Conservation (phyloP, 2,888 invertebrate genomes). For the Harpagoxenus sublaevis region DNA sequence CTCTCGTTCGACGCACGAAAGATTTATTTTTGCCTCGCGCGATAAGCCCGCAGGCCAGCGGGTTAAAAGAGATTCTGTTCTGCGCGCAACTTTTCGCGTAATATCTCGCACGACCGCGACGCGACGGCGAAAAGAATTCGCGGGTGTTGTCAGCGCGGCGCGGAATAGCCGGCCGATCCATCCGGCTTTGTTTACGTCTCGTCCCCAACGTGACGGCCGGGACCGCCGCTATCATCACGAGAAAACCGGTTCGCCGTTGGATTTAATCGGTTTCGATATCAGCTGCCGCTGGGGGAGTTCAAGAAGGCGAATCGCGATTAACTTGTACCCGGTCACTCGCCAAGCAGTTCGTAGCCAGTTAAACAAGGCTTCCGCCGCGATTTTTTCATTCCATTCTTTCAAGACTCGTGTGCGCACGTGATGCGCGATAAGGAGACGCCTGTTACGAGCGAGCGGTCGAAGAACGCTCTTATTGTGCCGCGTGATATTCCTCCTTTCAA, state of each 20-base stretch:
- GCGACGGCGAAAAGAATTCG: constrained; percentile 47
- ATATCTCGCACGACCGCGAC: constrained; percentile 32
- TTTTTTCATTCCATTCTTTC: constrained; percentile 31
- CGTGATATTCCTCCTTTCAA: constrained; percentile 51
- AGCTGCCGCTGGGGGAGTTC: constrained; percentile 78
- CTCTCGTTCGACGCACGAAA: background rate
- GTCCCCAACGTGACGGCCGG: constrained; percentile 67
- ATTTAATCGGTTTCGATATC: constrained; percentile 82
- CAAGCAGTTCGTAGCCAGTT: constrained; percentile 67
- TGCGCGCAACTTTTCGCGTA: background rate
- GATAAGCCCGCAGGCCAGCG: background rate
- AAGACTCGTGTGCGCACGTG: constrained; percentile 56
- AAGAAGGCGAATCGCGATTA: constrained; percentile 80
- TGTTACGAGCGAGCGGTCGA: constrained; percentile 4
- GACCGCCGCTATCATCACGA: constrained; percentile 73
- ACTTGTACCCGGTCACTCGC: constrained; percentile 58
- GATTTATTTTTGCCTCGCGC: background rate
- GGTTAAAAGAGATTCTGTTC: constrained; percentile 27
- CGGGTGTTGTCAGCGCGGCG: constrained; percentile 54
- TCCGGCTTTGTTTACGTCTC: constrained; percentile 80
- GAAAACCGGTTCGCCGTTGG: constrained; percentile 81
- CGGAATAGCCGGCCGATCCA: constrained; percentile 53
- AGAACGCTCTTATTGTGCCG: constrained; percentile 43
- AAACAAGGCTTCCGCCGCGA: constrained; percentile 38
- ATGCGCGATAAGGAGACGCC: constrained; percentile 58